Evolutionary conservation across 2,113 vertebrate species (phyloP).

Genomic region (Eulacestoma nigropectus): DNA sequence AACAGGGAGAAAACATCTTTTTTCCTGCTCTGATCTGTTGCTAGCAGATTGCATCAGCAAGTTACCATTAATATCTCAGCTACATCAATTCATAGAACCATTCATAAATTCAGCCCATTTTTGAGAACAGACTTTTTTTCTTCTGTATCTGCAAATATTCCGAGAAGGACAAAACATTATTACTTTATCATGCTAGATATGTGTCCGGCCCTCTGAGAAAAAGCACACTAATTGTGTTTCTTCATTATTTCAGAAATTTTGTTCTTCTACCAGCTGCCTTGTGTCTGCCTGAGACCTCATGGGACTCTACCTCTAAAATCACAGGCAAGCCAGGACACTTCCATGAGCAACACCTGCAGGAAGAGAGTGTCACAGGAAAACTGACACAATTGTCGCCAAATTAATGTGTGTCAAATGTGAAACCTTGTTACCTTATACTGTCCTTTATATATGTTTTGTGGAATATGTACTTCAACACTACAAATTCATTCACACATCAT

Average conservation of each 20-base stretch:
- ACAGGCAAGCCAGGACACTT: background rate
- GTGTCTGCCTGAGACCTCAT: background rate
- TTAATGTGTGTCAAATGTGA: background rate
- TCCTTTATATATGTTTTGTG: background rate
- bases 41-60: conserved; percentile 26
- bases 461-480: background rate
- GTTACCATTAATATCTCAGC: background rate
- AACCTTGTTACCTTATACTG: background rate
- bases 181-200: background rate
- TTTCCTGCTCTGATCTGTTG: background rate
- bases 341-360: background rate
- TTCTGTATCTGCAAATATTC: background rate
- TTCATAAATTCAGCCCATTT: background rate
- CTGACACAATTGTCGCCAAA: background rate
- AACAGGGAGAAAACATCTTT: background rate
- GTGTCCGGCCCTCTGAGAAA: background rate
- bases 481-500: background rate
- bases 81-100: background rate
- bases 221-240: background rate
- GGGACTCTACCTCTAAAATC: background rate
- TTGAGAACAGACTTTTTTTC: background rate
- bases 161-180: background rate
- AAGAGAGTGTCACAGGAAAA: background rate
- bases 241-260: background rate
- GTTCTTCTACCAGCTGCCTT: background rate